Conservation (phyloP, 2,888 invertebrate species). For the Agonopterix subpropinquella region DNA sequence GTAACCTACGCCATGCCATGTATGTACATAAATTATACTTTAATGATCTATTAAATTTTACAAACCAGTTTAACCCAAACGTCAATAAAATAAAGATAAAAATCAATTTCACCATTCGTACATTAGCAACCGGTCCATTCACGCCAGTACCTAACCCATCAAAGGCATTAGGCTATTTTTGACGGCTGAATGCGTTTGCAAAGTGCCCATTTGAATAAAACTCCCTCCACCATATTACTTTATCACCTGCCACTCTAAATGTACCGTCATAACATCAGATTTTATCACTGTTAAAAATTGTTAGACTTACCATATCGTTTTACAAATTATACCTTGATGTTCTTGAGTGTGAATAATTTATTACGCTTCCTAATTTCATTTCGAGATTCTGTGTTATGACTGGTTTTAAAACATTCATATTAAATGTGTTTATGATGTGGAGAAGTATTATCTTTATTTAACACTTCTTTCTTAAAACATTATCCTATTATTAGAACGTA, state of each 20-base stretch:
- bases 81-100: too few species aligned
- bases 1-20: too few species aligned
- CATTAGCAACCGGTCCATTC: too few species aligned
- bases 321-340: not conserved
- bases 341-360: not conserved
- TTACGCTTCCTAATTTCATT: not conserved
- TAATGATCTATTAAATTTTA: too few species aligned
- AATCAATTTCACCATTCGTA: too few species aligned
- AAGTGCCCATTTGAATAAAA: conserved; percentile 10
- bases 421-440: too few species aligned
- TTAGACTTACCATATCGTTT: conserved; percentile 3
- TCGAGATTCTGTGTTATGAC: not conserved
- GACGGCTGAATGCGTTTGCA: conserved; percentile 5
- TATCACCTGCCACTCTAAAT: conserved; percentile 18
- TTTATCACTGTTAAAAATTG: conserved; percentile 25
- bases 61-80: too few species aligned
- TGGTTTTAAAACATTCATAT: not conserved
- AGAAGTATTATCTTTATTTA: too few species aligned
- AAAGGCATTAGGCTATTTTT: not conserved
- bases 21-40: too few species aligned
- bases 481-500: too few species aligned
- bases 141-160: too few species aligned
- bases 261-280: conserved; percentile 23
- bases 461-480: too few species aligned
- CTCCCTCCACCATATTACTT: conserved; percentile 21